Percentiles rank a stretch among this genome's conserved stretches.
Conservation (phyloP, 2,113 vertebrate species). For the Bothrops jararaca region DNA sequence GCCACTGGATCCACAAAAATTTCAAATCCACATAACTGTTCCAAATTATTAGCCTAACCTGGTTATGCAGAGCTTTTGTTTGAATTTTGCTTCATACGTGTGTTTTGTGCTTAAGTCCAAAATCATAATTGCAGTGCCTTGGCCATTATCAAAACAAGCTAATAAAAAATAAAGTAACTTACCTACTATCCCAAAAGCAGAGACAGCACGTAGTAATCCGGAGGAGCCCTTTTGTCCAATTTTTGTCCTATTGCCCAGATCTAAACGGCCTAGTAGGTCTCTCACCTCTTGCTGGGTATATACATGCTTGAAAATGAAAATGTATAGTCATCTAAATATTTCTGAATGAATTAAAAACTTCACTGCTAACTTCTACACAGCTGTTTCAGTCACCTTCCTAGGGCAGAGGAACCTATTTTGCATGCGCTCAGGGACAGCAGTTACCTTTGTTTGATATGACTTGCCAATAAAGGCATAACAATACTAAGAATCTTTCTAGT, state of each 20-base stretch:
- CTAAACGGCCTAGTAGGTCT: slow-evolving; percentile 90
- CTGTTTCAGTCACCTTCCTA: background rate
- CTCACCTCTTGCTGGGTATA: slow-evolving; percentile 90
- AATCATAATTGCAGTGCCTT: background rate
- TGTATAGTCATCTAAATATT: slow-evolving; percentile 1
- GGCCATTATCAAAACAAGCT: slow-evolving; percentile 40
- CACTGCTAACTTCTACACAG: background rate
- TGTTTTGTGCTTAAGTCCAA: background rate
- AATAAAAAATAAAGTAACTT: slow-evolving; percentile 56
- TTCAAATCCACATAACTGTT: background rate
- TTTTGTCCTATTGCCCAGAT: slow-evolving; percentile 92
- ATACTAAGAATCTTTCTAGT: background rate
- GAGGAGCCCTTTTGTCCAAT: slow-evolving; percentile 91
- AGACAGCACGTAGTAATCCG: slow-evolving; percentile 85
- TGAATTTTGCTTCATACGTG: background rate
- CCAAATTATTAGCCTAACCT: background rate
- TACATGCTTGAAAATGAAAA: slow-evolving; percentile 79
- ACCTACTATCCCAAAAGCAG: slow-evolving; percentile 92
- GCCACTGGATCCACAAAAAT: background rate
- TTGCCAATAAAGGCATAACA: background rate
- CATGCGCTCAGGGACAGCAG: background rate
- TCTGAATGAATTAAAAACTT: background rate
- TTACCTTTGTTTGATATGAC: background rate
- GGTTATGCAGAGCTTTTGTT: background rate
- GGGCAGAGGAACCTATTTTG: background rate